Evolutionary conservation across 2,888 invertebrate genomes (phyloP), one percentile per base, ranked within the genome.

Genomic region (Oxycera nigricornis): DNA sequence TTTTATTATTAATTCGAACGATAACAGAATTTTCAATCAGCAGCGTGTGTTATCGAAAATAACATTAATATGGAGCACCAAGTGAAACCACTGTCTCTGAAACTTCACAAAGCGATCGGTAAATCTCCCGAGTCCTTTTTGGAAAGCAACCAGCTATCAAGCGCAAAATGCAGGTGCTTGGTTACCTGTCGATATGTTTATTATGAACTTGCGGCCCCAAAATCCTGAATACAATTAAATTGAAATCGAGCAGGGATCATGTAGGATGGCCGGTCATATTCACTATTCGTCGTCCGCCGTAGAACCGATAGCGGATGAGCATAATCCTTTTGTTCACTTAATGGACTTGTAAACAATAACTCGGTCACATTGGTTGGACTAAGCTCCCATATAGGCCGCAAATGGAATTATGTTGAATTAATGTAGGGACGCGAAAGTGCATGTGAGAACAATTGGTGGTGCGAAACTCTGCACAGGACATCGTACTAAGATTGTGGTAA

Each of bases 281-380:
- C 65, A 41, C 65, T 65, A 24, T 65, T 61, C 35, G 35, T 28
- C 24, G 14, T 55, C 55, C 24, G 22, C 55, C 9, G 46, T 3
- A 26, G 6, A 61, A 65, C 39, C 24, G 41, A 65, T 41, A 20
- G 41, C 35, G 65, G 39, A 65, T 41, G 65, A 41, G 41, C 41
- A 41, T 78, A 79, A 78, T 79, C 78, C 78, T 77, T 78, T 79
- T 78, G 79, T 79, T 78, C 78, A 74, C 76, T 77, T 78, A 78
- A 78, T 79, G 78, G 79, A 78, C 76, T 77, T 79, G 79, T 78
- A 79, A 79, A 79, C 78, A 79, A 78, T 78, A 73, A 61, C 73
- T 70, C 70, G 70, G 70, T 70, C 70, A 70, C 55, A 70, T 70
- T 35, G 55, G 70, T 70, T 31, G 55, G 70, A 31, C 70, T 70